phyloP scores from a whole-genome alignment of 2,888 invertebrate genomes.

The Meganola albula region DNA sequence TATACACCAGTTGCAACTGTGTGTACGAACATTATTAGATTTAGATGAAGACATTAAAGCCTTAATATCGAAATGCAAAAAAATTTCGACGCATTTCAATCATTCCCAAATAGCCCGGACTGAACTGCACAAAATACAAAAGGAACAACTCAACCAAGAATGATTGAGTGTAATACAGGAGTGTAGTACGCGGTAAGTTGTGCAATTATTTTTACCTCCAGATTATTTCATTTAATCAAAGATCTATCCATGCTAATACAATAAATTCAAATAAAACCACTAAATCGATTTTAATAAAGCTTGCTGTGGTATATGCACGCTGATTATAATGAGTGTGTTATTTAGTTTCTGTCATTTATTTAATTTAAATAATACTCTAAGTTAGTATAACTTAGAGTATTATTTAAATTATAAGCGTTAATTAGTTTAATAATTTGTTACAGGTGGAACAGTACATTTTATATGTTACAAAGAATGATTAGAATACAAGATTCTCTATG shows the following conservation, averaged over 20 bases:
- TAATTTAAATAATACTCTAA: constrained; percentile 7
- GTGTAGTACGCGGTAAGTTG: constrained; percentile 16
- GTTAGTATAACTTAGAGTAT: too few species aligned
- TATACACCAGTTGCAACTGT: constrained; percentile 26
- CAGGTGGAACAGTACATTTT: constrained; percentile 12
- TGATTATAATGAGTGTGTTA: constrained; percentile 3
- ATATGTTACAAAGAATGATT: constrained; percentile 13
- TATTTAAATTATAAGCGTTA: constrained; percentile 8
- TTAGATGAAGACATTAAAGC: constrained; percentile 22
- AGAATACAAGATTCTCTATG: constrained; percentile 13
- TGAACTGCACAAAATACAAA: constrained; percentile 22
- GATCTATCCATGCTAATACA: constrained; percentile 3
- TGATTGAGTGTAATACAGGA: constrained; percentile 13
- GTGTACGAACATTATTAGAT: constrained; percentile 19
- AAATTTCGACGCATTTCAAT: constrained; percentile 27
- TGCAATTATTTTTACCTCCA: constrained; percentile 2
- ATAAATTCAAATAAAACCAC: constrained; percentile 7
- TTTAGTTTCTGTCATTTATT: constrained; percentile 5
- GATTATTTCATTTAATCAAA: constrained; percentile 4
- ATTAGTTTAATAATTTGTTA: constrained; percentile 7
- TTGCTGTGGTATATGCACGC: constrained; percentile 2
- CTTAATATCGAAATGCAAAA: constrained; percentile 28
- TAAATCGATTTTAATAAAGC: too few species aligned
- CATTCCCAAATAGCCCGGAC: constrained; percentile 29
- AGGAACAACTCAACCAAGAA: constrained; percentile 18